Percentiles rank a stretch among this genome's conserved stretches.
Conservation (phyloP, 1,140 invertebrate genomes). For the Matsumurasca onukii region DNA sequence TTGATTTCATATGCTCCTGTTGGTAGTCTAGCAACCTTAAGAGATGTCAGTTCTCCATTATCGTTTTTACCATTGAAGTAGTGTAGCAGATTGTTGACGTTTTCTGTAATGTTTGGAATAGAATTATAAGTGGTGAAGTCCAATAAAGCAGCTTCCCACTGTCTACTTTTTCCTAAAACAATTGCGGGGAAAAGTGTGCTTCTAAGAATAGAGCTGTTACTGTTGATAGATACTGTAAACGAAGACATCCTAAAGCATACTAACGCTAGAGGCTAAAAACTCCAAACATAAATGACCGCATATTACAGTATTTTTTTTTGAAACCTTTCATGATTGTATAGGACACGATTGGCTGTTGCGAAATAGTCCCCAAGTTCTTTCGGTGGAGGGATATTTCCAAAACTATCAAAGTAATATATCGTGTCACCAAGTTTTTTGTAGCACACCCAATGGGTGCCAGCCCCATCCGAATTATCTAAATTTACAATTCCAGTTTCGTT, state of each 20-base stretch:
- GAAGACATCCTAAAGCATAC: background rate
- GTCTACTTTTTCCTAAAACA: background rate
- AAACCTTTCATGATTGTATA: conserved; percentile 22
- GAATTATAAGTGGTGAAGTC: conserved; percentile 15
- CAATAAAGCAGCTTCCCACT: background rate
- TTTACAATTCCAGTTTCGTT: no score
- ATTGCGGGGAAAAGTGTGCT: conserved; percentile 8
- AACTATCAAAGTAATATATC: conserved; percentile 27
- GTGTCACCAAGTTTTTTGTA: conserved; percentile 37
- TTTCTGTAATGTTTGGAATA: conserved; percentile 22
- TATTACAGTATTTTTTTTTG: conserved; percentile 13
- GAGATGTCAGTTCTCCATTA: background rate
- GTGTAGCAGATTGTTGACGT: background rate
- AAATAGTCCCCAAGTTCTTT: conserved; percentile 22
- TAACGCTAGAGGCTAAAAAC: background rate
- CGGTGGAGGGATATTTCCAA: conserved; percentile 16
- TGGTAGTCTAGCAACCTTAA: conserved; percentile 2
- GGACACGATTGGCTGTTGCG: background rate
- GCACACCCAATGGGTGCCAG: no score
- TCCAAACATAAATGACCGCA: conserved; percentile 28
- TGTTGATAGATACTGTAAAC: background rate
- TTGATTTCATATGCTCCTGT: conserved; percentile 24
- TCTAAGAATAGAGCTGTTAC: background rate
- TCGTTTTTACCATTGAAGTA: background rate
- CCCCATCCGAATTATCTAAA: no score